These are phyloP conservation scores for Neodiprion fabricii DNA, from an alignment of 1,140 invertebrate species.

Conservation along the genomic window DNA sequence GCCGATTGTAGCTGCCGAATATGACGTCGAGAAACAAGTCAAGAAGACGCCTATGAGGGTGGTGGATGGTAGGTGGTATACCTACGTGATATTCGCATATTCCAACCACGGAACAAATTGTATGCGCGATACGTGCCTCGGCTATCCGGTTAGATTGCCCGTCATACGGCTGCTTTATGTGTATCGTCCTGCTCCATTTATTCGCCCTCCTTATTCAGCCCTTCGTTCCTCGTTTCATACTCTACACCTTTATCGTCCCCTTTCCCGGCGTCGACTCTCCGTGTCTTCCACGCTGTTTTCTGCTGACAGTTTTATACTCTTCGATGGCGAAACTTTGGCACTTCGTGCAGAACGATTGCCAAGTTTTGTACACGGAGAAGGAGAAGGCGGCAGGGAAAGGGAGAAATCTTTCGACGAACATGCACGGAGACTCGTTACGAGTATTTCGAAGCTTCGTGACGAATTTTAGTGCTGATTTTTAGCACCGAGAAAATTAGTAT, in stretches of 20 bases:
- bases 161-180: background rate
- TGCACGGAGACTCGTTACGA: no score
- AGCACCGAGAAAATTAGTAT: no score
- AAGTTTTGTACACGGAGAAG: no score
- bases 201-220: background rate
- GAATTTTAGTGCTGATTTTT: no score
- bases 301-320: background rate
- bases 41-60: background rate
- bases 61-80: background rate
- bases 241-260: background rate
- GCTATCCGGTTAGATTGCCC: slow-evolving; percentile 1
- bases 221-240: background rate
- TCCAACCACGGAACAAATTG: slow-evolving; percentile 7
- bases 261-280: no score
- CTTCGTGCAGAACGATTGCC: background rate
- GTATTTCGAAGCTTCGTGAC: no score
- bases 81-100: background rate
- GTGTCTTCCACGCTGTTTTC: background rate
- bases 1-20: background rate
- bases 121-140: slow-evolving; percentile 4
- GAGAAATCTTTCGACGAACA: no score
- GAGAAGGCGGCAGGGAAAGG: no score
- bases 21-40: background rate
- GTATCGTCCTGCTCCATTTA: background rate
- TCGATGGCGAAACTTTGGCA: background rate